These are phyloP conservation scores for Sebastes itinus DNA, from an alignment of 2,797 vertebrate genomes.

Conservation along the genomic window DNA sequence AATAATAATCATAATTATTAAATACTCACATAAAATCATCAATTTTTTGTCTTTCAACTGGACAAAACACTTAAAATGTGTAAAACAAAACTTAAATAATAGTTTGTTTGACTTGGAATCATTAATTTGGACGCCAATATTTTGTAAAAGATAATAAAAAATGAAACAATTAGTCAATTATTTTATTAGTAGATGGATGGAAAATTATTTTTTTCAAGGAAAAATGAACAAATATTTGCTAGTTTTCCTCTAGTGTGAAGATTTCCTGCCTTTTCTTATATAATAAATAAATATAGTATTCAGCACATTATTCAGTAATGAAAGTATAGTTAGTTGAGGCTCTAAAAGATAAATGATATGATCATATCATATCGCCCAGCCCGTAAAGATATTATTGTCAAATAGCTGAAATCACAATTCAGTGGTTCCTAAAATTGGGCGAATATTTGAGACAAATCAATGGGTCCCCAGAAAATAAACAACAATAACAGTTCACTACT, in stretches of 20 bases:
- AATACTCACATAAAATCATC: too few relatives aligned
- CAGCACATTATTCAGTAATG: background rate
- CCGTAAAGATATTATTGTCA: too few relatives aligned
- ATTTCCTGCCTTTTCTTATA: background rate
- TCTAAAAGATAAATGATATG: background rate
- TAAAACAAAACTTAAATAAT: background rate
- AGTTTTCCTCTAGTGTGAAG: background rate
- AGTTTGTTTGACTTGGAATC: background rate
- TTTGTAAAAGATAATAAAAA: background rate
- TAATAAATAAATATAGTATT: background rate
- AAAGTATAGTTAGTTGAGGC: background rate
- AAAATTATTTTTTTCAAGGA: background rate
- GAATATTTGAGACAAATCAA: background rate
- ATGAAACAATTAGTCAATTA: background rate
- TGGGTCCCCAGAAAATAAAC: background rate
- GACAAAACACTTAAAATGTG: background rate
- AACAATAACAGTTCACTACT: background rate
- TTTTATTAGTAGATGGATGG: background rate
- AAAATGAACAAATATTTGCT: background rate
- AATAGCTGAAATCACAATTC: background rate
- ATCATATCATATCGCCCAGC: background rate
- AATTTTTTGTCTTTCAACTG: too few relatives aligned
- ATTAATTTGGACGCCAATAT: background rate
- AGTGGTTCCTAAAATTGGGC: background rate
- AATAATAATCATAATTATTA: too few relatives aligned